Conservation (phyloP, 2,888 invertebrate genomes). For the Priocnemis perturbator region DNA sequence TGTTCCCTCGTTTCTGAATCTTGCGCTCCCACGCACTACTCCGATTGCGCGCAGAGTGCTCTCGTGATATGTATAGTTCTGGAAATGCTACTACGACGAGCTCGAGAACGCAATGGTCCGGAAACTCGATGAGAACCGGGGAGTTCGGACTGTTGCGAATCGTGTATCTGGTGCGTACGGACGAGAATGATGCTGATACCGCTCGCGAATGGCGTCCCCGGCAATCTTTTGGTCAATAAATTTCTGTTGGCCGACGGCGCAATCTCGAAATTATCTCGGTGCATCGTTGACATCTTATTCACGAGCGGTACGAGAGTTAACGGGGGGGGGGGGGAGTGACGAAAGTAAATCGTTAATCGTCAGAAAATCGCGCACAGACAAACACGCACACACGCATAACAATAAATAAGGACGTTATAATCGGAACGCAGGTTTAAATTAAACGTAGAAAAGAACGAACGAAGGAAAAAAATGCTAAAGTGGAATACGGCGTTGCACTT, state of each 20-base stretch:
- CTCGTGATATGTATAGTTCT: conserved; percentile 47
- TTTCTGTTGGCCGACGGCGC: too few species aligned
- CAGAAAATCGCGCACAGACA: too few species aligned
- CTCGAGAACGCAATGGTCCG: background rate
- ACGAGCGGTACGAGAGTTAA: too few species aligned
- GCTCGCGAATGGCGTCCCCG: too few species aligned
- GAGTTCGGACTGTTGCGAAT: background rate
- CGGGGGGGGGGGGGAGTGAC: too few species aligned
- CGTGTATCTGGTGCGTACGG: background rate
- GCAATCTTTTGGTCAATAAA: too few species aligned
- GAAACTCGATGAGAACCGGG: background rate
- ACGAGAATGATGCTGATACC: too few species aligned
- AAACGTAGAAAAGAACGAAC: conserved; percentile 40
- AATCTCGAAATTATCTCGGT: too few species aligned
- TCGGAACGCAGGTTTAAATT: conserved; percentile 53
- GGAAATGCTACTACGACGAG: conserved; percentile 8
- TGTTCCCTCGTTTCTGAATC: background rate
- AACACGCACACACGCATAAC: conserved; percentile 21
- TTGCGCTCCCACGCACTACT: background rate
- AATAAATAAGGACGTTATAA: conserved; percentile 53
- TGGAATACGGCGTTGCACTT: conserved; percentile 50
- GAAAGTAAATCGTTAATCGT: too few species aligned
- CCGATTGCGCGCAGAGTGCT: conserved; percentile 2
- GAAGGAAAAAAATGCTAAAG: conserved; percentile 10
- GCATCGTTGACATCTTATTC: too few species aligned